Conservation (phyloP, 2,113 vertebrate genomes). For the Pomatorhinus ruficollis region DNA sequence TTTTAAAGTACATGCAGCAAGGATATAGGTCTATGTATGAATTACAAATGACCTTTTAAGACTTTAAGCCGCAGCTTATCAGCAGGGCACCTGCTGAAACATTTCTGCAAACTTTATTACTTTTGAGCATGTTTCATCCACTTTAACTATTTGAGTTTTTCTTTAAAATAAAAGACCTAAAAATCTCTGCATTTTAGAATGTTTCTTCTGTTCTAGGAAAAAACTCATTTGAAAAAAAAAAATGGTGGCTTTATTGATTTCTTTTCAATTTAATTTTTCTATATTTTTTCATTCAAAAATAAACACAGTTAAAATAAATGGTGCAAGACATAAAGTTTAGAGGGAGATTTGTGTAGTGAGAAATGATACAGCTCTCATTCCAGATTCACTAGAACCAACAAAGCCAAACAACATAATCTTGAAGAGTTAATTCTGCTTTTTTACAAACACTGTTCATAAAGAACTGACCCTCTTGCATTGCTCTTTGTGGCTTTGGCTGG, state of each 20-base stretch:
- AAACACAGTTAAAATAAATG: not conserved
- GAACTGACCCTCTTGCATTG: not conserved
- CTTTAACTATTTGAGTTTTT: not conserved
- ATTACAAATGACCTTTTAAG: conserved; percentile 70
- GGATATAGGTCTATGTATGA: conserved; percentile 41
- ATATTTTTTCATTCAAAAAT: not conserved
- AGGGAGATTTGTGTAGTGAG: not conserved
- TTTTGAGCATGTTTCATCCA: not conserved
- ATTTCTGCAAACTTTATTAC: conserved; percentile 7
- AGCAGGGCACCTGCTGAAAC: not conserved
- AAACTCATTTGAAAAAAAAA: not conserved
- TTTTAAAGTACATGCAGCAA: conserved; percentile 53
- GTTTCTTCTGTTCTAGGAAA: not conserved
- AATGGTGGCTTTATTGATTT: fast-evolving
- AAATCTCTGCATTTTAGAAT: not conserved
- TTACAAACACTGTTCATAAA: fast-evolving
- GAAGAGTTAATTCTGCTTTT: not conserved
- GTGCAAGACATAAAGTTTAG: not conserved
- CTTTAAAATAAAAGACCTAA: not conserved
- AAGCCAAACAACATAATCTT: not conserved
- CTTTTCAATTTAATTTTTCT: not conserved
- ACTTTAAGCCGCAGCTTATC: conserved; percentile 42
- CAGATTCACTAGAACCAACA: not conserved
- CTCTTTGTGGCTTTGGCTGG: not conserved
- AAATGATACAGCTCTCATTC: not conserved